Conservation (phyloP, 2,797 vertebrate genomes). For the Melanotaenia maccullochi region DNA sequence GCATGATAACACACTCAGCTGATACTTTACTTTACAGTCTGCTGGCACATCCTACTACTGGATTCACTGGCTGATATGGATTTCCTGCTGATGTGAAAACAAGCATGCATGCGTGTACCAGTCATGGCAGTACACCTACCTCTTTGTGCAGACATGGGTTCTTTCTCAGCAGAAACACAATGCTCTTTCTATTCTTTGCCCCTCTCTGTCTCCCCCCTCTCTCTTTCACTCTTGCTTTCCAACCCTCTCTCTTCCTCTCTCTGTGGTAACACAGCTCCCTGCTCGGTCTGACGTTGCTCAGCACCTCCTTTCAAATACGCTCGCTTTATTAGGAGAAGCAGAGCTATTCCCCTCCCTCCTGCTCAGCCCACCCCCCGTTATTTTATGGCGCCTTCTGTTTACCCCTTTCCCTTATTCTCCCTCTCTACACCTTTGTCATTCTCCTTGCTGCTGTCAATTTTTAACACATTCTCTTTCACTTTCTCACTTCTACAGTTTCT, state of each 20-base stretch:
- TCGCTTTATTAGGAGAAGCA: constrained; percentile 74
- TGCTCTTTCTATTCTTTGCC: constrained; percentile 76
- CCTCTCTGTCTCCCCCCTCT: constrained; percentile 40
- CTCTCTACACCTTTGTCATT: constrained; percentile 46
- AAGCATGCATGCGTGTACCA: constrained; percentile 35
- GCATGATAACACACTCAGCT: constrained; percentile 53
- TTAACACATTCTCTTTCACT: background rate
- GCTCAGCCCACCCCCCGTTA: constrained; percentile 65
- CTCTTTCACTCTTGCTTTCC: constrained; percentile 25
- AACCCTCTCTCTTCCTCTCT: constrained; percentile 41
- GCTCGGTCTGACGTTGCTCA: constrained; percentile 62
- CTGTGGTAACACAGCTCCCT: constrained; percentile 60
- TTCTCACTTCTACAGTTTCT: constrained; percentile 14
- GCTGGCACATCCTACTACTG: constrained; percentile 34
- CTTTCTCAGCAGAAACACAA: constrained; percentile 76
- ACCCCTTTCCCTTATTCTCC: constrained; percentile 24
- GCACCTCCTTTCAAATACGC: constrained; percentile 73
- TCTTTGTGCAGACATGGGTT: constrained; percentile 84
- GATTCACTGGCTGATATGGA: constrained; percentile 14
- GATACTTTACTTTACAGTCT: constrained; percentile 24
- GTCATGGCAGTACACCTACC: constrained; percentile 80
- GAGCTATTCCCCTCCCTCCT: constrained; percentile 66
- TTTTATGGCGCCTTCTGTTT: constrained; percentile 48
- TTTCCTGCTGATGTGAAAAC: constrained; percentile 42
- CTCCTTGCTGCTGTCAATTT: constrained; percentile 12